Percentiles rank a stretch among this genome's conserved stretches.
Evolutionary conservation across 2,797 vertebrate species (phyloP).

Genomic region (Alectoris magna): DNA sequence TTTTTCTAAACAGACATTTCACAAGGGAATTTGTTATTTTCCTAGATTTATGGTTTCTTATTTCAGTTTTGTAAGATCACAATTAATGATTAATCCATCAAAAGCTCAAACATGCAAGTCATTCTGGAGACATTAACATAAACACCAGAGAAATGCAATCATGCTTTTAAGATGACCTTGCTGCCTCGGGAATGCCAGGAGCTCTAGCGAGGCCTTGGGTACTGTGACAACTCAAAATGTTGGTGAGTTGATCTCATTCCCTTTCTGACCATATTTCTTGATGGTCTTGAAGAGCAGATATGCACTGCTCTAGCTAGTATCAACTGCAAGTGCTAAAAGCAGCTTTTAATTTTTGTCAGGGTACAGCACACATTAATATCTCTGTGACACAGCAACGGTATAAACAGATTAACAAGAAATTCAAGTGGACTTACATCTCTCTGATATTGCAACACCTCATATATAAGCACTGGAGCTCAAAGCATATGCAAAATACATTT

Average conservation of each 20-base stretch:
- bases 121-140: constrained; percentile 70
- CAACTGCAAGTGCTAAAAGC: background rate
- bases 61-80: constrained; percentile 65
- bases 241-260: constrained; percentile 28
- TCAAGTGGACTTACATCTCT: background rate
- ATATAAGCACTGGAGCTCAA: background rate
- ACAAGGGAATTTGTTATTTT: constrained; percentile 10
- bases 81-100: constrained; percentile 76
- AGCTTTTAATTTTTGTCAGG: background rate
- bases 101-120: constrained; percentile 74
- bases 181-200: constrained; percentile 62
- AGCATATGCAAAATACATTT: background rate
- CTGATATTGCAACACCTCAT: background rate
- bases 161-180: constrained; percentile 74
- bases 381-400: background rate
- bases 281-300: background rate
- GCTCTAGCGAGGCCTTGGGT: constrained; percentile 33
- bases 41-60: constrained; percentile 52
- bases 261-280: background rate
- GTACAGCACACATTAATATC: background rate
- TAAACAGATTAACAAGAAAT: constrained; percentile 11
- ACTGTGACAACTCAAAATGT: constrained; percentile 3
- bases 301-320: background rate
- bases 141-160: constrained; percentile 54
- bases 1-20: background rate